phyloP scores from a whole-genome alignment of 2,888 invertebrate species.

The Pristionchus mayeri region DNA sequence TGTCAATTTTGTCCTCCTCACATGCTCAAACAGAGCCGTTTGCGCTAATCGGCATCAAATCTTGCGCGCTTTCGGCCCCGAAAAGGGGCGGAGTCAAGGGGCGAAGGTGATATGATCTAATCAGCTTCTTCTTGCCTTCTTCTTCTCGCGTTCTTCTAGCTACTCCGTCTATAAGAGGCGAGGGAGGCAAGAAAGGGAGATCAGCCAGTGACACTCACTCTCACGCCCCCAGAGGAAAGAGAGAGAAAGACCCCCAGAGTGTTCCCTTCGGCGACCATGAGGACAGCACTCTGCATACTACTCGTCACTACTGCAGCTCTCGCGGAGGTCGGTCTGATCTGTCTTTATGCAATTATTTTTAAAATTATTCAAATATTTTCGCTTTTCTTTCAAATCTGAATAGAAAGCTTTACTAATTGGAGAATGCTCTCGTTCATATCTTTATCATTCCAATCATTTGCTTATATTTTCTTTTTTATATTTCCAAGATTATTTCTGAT shows the following conservation, averaged over 20 bases:
- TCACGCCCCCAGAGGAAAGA: conserved; percentile 4
- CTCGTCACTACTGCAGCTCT: not conserved
- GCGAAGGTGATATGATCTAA: not conserved
- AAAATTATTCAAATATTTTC: too few species aligned
- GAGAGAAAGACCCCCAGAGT: too few species aligned
- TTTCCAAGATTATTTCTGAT: not conserved
- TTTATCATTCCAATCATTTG: too few species aligned
- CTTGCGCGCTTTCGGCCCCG: not conserved
- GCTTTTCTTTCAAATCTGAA: too few species aligned
- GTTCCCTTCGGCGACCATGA: not conserved
- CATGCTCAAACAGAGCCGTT: not conserved
- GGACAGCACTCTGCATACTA: not conserved
- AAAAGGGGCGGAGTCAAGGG: not conserved
- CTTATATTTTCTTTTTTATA: not conserved
- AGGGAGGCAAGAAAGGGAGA: conserved; percentile 20
- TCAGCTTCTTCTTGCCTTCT: conserved; percentile 33
- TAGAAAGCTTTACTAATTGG: too few species aligned
- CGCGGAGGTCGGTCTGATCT: not conserved
- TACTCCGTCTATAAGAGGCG: conserved; percentile 42
- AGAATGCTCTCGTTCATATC: too few species aligned
- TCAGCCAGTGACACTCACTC: not conserved
- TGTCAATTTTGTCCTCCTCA: not conserved
- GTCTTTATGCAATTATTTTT: too few species aligned
- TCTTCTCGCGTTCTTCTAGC: conserved; percentile 34
- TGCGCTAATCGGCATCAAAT: not conserved